Evolutionary conservation across 2,797 vertebrate genomes (phyloP), one percentile per base, ranked within the genome.

Genomic region (Coccyzus lansbergi): DNA sequence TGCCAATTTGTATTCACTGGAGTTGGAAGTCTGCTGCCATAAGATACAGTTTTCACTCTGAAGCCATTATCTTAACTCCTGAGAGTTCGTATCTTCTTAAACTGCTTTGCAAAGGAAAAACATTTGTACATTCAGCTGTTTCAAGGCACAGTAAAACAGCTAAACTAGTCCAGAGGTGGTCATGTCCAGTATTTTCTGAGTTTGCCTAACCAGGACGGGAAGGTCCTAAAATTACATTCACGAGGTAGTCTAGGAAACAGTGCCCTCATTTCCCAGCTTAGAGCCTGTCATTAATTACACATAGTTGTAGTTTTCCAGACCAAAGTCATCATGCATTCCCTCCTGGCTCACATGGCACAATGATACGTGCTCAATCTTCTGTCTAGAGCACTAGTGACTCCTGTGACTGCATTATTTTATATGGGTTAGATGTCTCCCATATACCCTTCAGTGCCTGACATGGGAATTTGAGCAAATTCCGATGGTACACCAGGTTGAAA

Each of bases 251-350:
- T 76, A 89, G 78, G 81, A 93, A 90, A 94, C 56, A 2, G 74
- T 1, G 16, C 49, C 58, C 51, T 67, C 59, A 46, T 60, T 89
- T 87, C 65, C 60, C 79, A 71, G 52, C 11, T 64, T 36, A 46
- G 48, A 94, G 89, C 36, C 16, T 80, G 17, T 78, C 75, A 80
- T 40, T 71, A 78, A 80, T 40, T 71, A 78, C 52, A 83, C 69
- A 31, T 2, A 80, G 82, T 3, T 91, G 84, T 94, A 95, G 40
- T 93, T 93, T 93, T 94, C 89, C 96, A 93, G 71, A 68, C 24
- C 58, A 62, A 49, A 83, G 46, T 16, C 60, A 68, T 53, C 93
- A 87, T 16, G 7, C 79, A 31, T 86, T 92, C 64, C 78, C 53
- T 86, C 26, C 36, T 24, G 46, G 79, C 76, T 94, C 95, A 90